Base-by-base conservation (phyloP, 2,888 invertebrate genomes). In the Platycnemis pennipes region DNA sequence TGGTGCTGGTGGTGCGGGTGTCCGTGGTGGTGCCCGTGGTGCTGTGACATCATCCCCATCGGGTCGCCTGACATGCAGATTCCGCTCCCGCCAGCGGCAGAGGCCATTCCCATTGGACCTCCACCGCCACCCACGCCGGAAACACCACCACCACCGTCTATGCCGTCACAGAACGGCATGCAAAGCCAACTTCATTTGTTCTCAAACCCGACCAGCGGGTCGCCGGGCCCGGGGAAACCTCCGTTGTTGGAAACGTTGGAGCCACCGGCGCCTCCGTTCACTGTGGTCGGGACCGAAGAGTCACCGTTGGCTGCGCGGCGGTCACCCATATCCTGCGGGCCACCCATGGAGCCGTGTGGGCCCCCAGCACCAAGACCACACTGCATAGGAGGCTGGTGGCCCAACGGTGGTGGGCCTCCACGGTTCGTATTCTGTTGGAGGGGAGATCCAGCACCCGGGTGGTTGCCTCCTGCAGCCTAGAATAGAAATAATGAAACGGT, bases 111-210 rank as follows among this genome's bases (percentile, higher is more conserved):
- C 63, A 63, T 63, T 2, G 86, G 42, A 13, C 86, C 86, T 1
- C 89, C 56, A 37, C 77, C 77, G 1, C 77, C 77, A 26, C 63
- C 63, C 4, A 31, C 77, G 31, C 31, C 77, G 37, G 31, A 31
- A 11, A 37, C 31, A 26, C 31, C 91, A 0, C 91, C 91, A 16
- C 56, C 91, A 13, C 53, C 89, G 5, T 91, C 91, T 42, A 91
- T 91, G 91, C 91, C 91, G 91, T 91, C 91, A 63, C 91, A 91
- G 91, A 91, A 91, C 91, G 91, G 91, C 91, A 91, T 91, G 63
- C 91, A 91, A 91, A 91, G 91, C 91, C 91, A 91, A 91, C 91
- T 91, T 91, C 91, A 91, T 91, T 91, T 91, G 45, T 91, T 91
- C 13, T 91, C 91, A 42, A 91, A 91, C 2, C 91, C 91, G 91